A percentile compares a stretch with the other conserved stretches of the same genome.
phyloP scores from a whole-genome alignment of 2,888 invertebrate species.

The Xanthorhoe designata region DNA sequence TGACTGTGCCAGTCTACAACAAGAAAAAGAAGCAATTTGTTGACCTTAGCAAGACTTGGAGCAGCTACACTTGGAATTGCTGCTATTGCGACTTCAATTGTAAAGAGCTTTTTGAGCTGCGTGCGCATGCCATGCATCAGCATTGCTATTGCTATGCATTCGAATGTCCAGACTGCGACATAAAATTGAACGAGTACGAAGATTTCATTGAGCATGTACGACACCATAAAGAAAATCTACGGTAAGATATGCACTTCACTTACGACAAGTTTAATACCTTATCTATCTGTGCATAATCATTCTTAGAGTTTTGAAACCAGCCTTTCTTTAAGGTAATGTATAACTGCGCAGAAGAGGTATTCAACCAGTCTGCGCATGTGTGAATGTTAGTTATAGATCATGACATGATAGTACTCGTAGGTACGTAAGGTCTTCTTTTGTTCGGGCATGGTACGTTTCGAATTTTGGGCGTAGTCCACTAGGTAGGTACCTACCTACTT shows the following conservation, averaged over 20 bases:
- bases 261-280: too few relatives aligned
- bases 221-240: constrained; percentile 5
- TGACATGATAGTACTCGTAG: too few relatives aligned
- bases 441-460: not conserved
- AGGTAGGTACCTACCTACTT: too few relatives aligned
- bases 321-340: too few relatives aligned
- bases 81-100: not conserved
- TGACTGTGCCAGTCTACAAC: not conserved
- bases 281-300: too few relatives aligned
- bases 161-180: constrained; percentile 9
- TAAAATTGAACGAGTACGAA: not conserved
- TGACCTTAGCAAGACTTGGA: not conserved
- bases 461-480: not conserved
- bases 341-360: too few relatives aligned
- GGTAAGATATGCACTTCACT: not conserved
- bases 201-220: not conserved
- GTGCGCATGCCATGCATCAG: not conserved
- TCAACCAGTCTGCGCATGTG: not conserved
- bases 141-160: constrained; percentile 4
- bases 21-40: constrained; percentile 1
- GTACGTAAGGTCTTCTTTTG: not conserved
- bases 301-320: too few relatives aligned
- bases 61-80: not conserved
- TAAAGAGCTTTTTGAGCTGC: not conserved
- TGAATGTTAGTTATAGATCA: not conserved